Conservation (phyloP, 2,888 invertebrate genomes). For the Morpho helenor region DNA sequence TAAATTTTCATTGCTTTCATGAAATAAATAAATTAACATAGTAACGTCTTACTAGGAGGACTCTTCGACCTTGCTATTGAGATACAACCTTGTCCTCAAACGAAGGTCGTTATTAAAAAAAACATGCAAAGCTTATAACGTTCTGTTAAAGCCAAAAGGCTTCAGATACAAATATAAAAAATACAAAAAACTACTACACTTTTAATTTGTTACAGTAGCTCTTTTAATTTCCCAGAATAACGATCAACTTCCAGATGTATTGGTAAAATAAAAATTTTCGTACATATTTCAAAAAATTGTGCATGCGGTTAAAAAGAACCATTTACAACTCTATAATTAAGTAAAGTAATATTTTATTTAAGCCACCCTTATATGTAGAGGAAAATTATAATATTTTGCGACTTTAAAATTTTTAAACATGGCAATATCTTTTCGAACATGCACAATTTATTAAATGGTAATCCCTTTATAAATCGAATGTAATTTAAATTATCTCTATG, state of each 20-base stretch:
- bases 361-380: constrained; percentile 14
- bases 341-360: constrained; percentile 19
- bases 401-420: constrained; percentile 21
- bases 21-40: too few relatives aligned
- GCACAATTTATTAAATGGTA: constrained; percentile 21
- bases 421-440: constrained; percentile 18
- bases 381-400: constrained; percentile 21
- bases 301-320: constrained; percentile 20
- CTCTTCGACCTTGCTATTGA: too few relatives aligned
- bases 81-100: too few relatives aligned
- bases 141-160: too few relatives aligned
- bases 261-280: constrained; percentile 11
- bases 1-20: too few relatives aligned
- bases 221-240: not conserved
- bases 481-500: constrained; percentile 22
- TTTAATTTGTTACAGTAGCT: too few relatives aligned
- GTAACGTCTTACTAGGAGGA: too few relatives aligned
- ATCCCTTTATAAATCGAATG: constrained; percentile 18
- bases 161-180: too few relatives aligned
- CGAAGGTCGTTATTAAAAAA: too few relatives aligned
- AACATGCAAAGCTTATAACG: too few relatives aligned
- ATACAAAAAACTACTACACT: too few relatives aligned
- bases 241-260: constrained; percentile 13
- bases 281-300: constrained; percentile 14
- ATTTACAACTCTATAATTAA: constrained; percentile 15